Conservation (phyloP, 2,888 invertebrate genomes). For the Micropterix aruncella region DNA sequence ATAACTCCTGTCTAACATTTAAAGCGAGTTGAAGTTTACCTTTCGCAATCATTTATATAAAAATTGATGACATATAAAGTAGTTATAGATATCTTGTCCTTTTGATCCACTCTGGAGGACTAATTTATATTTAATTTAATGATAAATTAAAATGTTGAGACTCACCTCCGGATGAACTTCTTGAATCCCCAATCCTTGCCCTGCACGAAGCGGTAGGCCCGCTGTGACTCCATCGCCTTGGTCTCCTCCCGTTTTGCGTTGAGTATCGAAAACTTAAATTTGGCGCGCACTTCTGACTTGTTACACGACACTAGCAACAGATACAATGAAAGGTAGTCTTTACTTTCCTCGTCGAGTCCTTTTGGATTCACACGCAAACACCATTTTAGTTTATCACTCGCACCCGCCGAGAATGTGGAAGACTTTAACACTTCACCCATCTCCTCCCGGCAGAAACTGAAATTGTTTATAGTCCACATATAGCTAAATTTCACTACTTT, state of each 20-base stretch:
- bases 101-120: no score
- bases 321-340: constrained; percentile 98
- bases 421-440: constrained; percentile 99
- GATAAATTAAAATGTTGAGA: constrained; percentile 5
- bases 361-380: constrained; percentile 99
- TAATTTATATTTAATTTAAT: no score
- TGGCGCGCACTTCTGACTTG: constrained; percentile 99
- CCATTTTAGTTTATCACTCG: constrained; percentile 99
- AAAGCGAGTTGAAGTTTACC: no score
- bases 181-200: constrained; percentile 99
- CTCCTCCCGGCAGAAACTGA: constrained; percentile 99
- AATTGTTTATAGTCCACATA: constrained; percentile 99
- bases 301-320: constrained; percentile 98
- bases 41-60: no score
- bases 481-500: constrained; percentile 99
- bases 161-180: constrained; percentile 83
- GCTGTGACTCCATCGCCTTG: constrained; percentile 95
- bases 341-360: constrained; percentile 99
- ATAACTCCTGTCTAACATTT: no score
- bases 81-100: no score
- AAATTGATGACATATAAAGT: no score
- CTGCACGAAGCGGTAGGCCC: constrained; percentile 99
- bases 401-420: constrained; percentile 98
- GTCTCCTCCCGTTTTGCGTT: constrained; percentile 99
- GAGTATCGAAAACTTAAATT: constrained; percentile 99